A percentile compares a stretch with the other conserved stretches of the same genome.
Evolutionary conservation across 2,888 invertebrate genomes (phyloP).

Genomic region (Acronicta alni): DNA sequence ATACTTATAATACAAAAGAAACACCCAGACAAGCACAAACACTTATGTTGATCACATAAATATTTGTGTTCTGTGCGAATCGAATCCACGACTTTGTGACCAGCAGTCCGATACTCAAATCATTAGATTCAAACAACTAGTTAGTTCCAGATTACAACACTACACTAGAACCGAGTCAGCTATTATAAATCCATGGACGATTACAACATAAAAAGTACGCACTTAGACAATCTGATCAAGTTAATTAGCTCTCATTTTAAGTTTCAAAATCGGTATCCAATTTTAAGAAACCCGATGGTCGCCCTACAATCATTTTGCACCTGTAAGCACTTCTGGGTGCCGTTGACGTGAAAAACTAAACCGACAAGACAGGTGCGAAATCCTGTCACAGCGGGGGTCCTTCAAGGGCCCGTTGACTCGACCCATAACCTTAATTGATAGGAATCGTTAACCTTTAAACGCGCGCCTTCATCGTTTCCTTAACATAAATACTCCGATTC

Average conservation of each 20-base stretch:
- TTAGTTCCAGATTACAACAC: too few relatives aligned
- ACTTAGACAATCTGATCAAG: not conserved
- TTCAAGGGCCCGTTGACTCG: conserved; percentile 72
- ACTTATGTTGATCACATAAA: too few relatives aligned
- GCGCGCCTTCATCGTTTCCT: conserved; percentile 82
- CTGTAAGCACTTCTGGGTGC: conserved; percentile 80
- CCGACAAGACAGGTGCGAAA: conserved; percentile 84
- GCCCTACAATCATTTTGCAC: conserved; percentile 74
- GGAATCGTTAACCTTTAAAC: conserved; percentile 88
- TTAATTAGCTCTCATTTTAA: not conserved
- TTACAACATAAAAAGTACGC: too few relatives aligned
- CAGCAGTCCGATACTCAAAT: too few relatives aligned
- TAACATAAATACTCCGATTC: conserved; percentile 86
- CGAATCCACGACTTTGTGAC: too few relatives aligned
- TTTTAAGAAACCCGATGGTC: conserved; percentile 52
- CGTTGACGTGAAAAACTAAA: conserved; percentile 80
- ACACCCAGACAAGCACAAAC: too few relatives aligned
- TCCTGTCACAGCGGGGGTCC: conserved; percentile 84
- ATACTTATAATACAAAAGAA: too few relatives aligned
- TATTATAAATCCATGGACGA: too few relatives aligned
- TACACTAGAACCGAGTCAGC: too few relatives aligned
- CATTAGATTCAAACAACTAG: too few relatives aligned
- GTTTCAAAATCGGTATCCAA: conserved; percentile 15
- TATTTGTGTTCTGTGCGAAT: too few relatives aligned
- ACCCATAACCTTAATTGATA: conserved; percentile 89